phyloP scores from a whole-genome alignment of 2,888 invertebrate species.

The Resseliella maxima region DNA sequence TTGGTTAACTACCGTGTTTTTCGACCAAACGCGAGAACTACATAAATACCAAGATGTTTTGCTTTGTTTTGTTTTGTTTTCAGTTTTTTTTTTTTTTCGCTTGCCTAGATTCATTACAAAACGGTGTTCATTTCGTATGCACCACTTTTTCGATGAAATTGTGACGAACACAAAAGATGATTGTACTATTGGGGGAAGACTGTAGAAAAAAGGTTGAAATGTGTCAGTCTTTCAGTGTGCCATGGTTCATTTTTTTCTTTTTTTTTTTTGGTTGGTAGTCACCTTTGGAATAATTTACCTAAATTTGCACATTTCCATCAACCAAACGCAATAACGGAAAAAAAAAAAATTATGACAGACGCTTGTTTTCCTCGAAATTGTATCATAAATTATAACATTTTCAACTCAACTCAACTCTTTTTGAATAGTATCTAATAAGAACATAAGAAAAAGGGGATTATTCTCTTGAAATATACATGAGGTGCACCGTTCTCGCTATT shows the following conservation, averaged over 20 bases:
- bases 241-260: background rate
- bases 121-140: slow-evolving; percentile 3
- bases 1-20: too few species aligned
- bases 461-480: background rate
- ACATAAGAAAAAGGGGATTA: background rate
- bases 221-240: slow-evolving; percentile 42
- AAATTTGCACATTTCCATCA: slow-evolving; percentile 4
- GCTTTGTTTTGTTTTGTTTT: too few species aligned
- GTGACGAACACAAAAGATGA: slow-evolving; percentile 25
- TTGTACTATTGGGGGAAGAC: background rate
- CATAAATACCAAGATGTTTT: slow-evolving; percentile 26
- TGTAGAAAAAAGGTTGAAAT: slow-evolving; percentile 24
- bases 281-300: background rate
- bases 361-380: background rate
- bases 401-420: background rate
- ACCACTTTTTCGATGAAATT: background rate
- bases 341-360: background rate
- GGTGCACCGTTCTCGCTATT: background rate
- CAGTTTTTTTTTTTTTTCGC: slow-evolving; percentile 6
- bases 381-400: slow-evolving; percentile 25
- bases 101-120: background rate
- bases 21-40: background rate
- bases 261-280: background rate
- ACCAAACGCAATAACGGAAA: background rate
- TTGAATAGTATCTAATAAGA: slow-evolving; percentile 2